A percentile compares a stretch with the other conserved stretches of the same genome.
Conservation (phyloP, 2,888 invertebrate species). For the Synanthedon tipuliformis region DNA sequence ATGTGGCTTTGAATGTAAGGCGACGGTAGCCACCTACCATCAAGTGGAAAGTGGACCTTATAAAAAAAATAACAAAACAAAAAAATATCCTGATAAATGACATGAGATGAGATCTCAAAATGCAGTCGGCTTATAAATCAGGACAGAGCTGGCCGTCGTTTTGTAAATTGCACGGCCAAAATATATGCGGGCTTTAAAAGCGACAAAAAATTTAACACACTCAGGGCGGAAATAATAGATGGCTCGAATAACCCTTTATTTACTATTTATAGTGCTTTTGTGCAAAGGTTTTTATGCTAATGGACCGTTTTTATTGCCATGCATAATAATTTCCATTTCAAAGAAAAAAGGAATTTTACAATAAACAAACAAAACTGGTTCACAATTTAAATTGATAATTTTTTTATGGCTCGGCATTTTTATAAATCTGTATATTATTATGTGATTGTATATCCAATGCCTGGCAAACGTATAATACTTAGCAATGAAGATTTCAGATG, state of each 20-base stretch:
- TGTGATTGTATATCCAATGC: too few relatives aligned
- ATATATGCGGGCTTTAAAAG: conserved; percentile 11
- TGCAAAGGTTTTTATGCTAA: not conserved
- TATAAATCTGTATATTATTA: too few relatives aligned
- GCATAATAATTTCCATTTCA: not conserved
- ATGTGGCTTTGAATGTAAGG: too few relatives aligned
- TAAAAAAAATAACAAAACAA: not conserved
- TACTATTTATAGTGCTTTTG: not conserved
- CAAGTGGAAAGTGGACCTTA: too few relatives aligned
- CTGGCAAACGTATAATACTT: too few relatives aligned
- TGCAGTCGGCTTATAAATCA: conserved; percentile 11
- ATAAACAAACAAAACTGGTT: too few relatives aligned
- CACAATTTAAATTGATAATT: too few relatives aligned
- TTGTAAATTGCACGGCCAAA: conserved; percentile 11
- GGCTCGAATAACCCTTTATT: not conserved
- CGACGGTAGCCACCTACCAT: too few relatives aligned
- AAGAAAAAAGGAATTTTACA: too few relatives aligned
- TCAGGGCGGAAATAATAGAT: not conserved
- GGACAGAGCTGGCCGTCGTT: conserved; percentile 5
- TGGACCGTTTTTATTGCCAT: not conserved
- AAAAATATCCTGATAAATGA: not conserved
- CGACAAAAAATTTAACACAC: conserved; percentile 5
- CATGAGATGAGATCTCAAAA: not conserved
- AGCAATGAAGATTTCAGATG: too few relatives aligned
- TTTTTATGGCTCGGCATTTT: too few relatives aligned